These are phyloP conservation scores for Chlamydotis undulata DNA, from an alignment of 2,113 vertebrate genomes.

Conservation along the genomic window DNA sequence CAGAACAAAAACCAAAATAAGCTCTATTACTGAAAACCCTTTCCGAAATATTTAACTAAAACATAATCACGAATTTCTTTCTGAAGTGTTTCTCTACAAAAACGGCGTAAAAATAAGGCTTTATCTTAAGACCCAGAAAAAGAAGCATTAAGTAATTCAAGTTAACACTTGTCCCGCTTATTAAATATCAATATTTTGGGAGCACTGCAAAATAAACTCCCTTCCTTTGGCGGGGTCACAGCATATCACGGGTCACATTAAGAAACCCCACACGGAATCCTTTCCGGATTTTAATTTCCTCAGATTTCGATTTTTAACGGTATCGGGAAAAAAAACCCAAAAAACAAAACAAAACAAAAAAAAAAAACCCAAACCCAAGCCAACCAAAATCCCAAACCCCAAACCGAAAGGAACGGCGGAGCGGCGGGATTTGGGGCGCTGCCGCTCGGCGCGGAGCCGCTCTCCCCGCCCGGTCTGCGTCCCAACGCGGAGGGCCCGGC, in stretches of 20 bases:
- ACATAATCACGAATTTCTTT: background rate
- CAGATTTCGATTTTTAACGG: constrained; percentile 11
- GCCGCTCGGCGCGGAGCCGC: too few relatives aligned
- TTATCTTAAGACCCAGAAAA: background rate
- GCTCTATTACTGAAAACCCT: background rate
- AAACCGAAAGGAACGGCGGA: background rate
- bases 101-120: background rate
- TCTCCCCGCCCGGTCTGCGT: too few relatives aligned
- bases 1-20: background rate
- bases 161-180: background rate
- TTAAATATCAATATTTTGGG: constrained; percentile 21
- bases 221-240: background rate
- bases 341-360: background rate
- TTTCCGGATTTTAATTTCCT: constrained; percentile 15
- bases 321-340: background rate
- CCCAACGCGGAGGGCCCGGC: too few relatives aligned
- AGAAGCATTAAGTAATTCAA: background rate
- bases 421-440: background rate
- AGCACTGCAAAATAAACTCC: background rate
- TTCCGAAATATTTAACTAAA: constrained; percentile 30
- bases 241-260: background rate
- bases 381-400: too few relatives aligned
- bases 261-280: background rate
- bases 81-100: background rate
- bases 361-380: too few relatives aligned